phyloP scores from a whole-genome alignment of 2,888 invertebrate species.

The Rhorus exstirpatorius region DNA sequence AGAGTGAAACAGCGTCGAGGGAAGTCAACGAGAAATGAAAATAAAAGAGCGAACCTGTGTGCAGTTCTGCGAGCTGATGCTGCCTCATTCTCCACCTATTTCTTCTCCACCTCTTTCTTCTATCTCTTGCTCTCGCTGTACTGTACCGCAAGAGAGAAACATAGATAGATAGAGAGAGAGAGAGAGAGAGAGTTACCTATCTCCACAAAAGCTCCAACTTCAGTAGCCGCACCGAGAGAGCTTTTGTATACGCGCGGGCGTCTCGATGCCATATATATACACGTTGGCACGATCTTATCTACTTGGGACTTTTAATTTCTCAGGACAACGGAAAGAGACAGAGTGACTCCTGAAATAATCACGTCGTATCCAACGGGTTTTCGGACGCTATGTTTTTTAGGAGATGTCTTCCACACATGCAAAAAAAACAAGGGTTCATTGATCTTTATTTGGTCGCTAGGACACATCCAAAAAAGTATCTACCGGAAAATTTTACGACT shows the following conservation, averaged over 20 bases:
- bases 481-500: no score
- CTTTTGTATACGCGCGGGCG: constrained; percentile 27
- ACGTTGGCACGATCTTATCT: constrained; percentile 67
- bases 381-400: constrained; percentile 22
- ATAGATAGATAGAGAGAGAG: no score
- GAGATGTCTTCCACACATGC: constrained; percentile 3
- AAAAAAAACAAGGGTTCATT: constrained; percentile 3
- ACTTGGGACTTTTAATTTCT: constrained; percentile 66
- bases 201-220: constrained; percentile 37
- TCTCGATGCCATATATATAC: constrained; percentile 34
- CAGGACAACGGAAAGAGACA: constrained; percentile 18
- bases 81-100: constrained; percentile 41
- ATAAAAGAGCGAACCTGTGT: constrained; percentile 66
- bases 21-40: constrained; percentile 67
- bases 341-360: constrained; percentile 50
- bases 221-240: constrained; percentile 27
- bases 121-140: constrained; percentile 60
- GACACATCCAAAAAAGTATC: background rate
- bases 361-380: constrained; percentile 40
- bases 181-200: constrained; percentile 56
- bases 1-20: constrained; percentile 78
- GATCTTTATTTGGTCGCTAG: background rate
- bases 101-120: constrained; percentile 31
- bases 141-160: constrained; percentile 34
- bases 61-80: constrained; percentile 44